Conservation (phyloP, 2,113 vertebrate species). For the Megaleporinus macrocephalus region DNA sequence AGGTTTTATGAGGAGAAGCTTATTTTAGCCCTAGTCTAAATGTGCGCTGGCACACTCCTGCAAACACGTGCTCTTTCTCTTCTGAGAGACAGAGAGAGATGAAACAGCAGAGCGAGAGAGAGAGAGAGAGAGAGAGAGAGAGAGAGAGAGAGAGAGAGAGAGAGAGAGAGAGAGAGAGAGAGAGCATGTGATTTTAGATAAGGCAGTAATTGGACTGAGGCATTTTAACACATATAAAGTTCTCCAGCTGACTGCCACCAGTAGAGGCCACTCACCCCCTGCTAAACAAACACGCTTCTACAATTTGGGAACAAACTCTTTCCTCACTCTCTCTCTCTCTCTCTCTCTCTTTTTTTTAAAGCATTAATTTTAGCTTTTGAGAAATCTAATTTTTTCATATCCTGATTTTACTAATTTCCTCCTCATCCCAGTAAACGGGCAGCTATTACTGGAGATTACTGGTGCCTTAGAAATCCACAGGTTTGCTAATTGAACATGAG, state of each 20-base stretch:
- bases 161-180: neutral
- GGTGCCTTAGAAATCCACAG: neutral
- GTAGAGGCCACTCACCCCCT: neutral
- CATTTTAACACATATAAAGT: neutral
- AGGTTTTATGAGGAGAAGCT: conserved; percentile 39
- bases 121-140: neutral
- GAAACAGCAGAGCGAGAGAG: neutral
- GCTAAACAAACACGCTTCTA: neutral
- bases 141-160: conserved; percentile 2
- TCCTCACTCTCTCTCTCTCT: no score
- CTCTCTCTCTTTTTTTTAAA: no score
- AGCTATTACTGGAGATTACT: neutral
- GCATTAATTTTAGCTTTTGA: neutral
- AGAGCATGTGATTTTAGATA: neutral
- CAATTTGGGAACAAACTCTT: neutral
- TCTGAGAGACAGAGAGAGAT: neutral
- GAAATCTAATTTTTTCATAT: neutral
- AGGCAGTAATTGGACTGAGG: neutral
- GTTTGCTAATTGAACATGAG: neutral
- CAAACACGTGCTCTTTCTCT: conserved; percentile 22
- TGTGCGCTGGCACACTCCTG: conserved; percentile 34
- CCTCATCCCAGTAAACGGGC: neutral
- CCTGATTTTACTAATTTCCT: neutral
- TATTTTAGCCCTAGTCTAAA: conserved; percentile 52
- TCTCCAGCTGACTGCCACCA: neutral